Base-by-base conservation (phyloP, 2,113 vertebrate species). In the Ceratotherium simum region DNA sequence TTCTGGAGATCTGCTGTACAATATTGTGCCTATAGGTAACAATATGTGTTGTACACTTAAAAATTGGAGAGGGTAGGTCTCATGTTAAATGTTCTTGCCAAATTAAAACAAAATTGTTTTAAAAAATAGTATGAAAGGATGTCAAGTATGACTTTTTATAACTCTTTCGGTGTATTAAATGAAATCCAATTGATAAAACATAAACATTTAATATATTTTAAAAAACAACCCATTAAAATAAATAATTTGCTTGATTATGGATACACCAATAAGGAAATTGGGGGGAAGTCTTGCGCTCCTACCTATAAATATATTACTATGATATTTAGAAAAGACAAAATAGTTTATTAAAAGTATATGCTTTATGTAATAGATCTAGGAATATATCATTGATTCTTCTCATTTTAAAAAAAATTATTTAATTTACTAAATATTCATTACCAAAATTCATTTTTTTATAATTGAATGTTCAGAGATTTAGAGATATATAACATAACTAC, bases 401-500 rank as follows among this genome's bases (percentile, higher is more conserved):
- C 69, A 3, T 93, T 67, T 80, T 80, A 92, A 89, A 56, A 11
- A 36, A 95, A 81, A 42, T 27, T 91, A 91, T 75, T 89, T 51
- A 85, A 97, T 81, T 87, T 82, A 83, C 56, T 88, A 97, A 91
- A 96, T 90, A 95, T 80, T 97, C 86, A 48, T 86, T 94, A 60
- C 95, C 20, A 95, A 70, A 89, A 78, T 90, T 31, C 33, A 93
- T 95, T 95, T 83, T 79, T 95, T 83, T 73, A 91, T 97, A 97
- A 98, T 86, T 90, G 90, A 86, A 60, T 90, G 46, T 60, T 93
- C 79, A 92, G 36, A 95, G 67, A 95, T 96, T 97, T 96, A 95
- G 72, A 95, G 65, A 95, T 90, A 97, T 65, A 96, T 92, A 92
- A 90, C 6, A 88, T 95, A 96, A 95, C 79, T 93, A 95, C 84